phyloP scores from a whole-genome alignment of 92 coral and sea anemone species.

The Parazoanthus swiftii region DNA sequence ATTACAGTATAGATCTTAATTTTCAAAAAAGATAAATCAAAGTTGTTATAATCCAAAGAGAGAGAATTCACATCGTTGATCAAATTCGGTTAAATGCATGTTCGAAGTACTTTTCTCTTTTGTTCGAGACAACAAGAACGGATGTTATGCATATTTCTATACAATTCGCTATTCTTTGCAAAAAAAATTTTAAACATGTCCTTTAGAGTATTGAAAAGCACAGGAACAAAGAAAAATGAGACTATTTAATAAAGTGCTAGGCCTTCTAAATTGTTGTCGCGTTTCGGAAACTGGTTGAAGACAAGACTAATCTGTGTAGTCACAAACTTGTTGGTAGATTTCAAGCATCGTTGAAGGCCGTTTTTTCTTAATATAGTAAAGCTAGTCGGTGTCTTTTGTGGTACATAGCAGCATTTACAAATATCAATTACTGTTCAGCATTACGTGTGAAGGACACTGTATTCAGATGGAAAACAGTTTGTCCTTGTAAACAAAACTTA shows the following conservation, averaged over 20 bases:
- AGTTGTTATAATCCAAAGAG: background rate
- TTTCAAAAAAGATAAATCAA: background rate
- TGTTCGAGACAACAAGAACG: background rate
- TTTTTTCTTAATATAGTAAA: constrained; percentile 12
- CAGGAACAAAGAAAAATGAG: background rate
- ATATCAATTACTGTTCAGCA: constrained; percentile 7
- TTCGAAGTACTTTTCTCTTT: background rate
- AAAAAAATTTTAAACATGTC: background rate
- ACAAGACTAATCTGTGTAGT: background rate
- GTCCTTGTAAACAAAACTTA: constrained; percentile 18
- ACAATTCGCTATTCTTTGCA: constrained; percentile 20
- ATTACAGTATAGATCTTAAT: background rate
- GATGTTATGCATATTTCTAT: constrained; percentile 11
- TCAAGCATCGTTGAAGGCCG: background rate
- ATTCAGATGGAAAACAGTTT: constrained; percentile 29
- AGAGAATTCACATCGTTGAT: background rate
- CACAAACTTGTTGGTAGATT: background rate
- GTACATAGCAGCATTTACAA: background rate
- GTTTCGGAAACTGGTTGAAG: background rate
- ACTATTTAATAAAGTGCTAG: background rate
- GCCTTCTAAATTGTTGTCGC: background rate
- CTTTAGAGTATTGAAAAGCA: background rate
- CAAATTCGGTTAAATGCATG: constrained; percentile 3
- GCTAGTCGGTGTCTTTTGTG: constrained; percentile 31
- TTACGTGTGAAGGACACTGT: background rate